phyloP scores from a whole-genome alignment of 2,113 vertebrate species.

The Lepidothrix coronata region DNA sequence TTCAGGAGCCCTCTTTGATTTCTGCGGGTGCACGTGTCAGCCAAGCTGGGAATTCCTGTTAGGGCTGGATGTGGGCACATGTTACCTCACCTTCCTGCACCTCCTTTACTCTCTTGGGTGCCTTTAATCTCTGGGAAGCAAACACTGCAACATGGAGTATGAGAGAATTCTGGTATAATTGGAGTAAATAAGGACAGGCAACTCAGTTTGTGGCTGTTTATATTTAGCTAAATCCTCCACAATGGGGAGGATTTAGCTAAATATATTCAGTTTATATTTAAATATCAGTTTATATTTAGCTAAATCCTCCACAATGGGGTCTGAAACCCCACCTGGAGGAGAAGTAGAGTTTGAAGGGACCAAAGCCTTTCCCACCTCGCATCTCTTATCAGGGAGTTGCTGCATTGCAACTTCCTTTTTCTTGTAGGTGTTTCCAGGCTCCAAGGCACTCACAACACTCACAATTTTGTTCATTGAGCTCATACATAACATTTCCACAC shows the following conservation, averaged over 20 bases:
- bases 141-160: accelerated
- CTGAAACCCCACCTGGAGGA: not conserved
- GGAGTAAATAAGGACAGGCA: not conserved
- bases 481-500: not conserved
- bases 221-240: not conserved
- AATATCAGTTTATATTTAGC: not conserved
- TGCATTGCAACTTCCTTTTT: not conserved
- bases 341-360: not conserved
- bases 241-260: too few relatives aligned
- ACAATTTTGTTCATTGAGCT: not conserved
- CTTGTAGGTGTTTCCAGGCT: not conserved
- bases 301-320: not conserved
- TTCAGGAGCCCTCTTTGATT: not conserved
- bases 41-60: not conserved
- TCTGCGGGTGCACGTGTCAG: accelerated
- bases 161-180: not conserved
- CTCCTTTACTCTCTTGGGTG: not conserved
- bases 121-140: not conserved
- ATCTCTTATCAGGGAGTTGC: accelerated
- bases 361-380: not conserved
- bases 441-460: not conserved
- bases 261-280: too few relatives aligned
- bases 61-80: not conserved
- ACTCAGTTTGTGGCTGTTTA: not conserved
- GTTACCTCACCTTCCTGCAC: not conserved